Evolutionary conservation across 2,888 invertebrate genomes (phyloP).

Genomic region (Polymixis lichenea): DNA sequence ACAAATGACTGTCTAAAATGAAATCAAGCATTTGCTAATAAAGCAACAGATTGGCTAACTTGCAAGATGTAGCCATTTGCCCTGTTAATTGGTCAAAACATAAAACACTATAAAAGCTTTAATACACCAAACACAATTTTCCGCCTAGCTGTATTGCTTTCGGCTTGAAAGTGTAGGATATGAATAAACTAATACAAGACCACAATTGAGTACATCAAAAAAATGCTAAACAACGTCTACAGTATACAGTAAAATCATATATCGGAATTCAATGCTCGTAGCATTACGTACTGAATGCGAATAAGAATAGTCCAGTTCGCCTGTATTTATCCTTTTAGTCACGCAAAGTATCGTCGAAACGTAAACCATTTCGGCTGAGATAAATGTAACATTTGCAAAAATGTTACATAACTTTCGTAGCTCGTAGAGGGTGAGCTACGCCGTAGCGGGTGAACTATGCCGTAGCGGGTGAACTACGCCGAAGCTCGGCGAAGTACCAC

Average conservation of each 20-base stretch:
- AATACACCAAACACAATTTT: background rate
- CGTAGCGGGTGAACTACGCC: conserved; percentile 51
- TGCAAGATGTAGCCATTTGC: background rate
- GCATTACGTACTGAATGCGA: conserved; percentile 29
- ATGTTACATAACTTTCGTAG: conserved; percentile 48
- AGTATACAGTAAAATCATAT: conserved; percentile 6
- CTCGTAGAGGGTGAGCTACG: conserved; percentile 44
- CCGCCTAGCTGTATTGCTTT: background rate
- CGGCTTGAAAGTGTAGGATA: too few relatives aligned
- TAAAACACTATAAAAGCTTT: background rate
- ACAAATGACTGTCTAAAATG: too few relatives aligned
- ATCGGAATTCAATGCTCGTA: conserved; percentile 38
- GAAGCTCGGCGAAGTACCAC: conserved; percentile 47
- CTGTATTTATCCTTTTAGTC: conserved; percentile 50
- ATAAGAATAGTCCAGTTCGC: conserved; percentile 28
- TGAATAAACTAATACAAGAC: background rate
- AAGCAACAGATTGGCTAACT: background rate
- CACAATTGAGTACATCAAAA: background rate
- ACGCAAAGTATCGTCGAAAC: conserved; percentile 47
- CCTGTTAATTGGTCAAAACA: background rate
- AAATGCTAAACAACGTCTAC: conserved; percentile 14
- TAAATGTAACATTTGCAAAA: conserved; percentile 41
- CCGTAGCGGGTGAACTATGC: conserved; percentile 46
- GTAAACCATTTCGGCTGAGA: conserved; percentile 40
- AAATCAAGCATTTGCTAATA: too few relatives aligned